A percentile compares a stretch with the other conserved stretches of the same genome.
Evolutionary conservation across 2,797 vertebrate genomes (phyloP).

Genomic region (Phataginus tetradactyla): DNA sequence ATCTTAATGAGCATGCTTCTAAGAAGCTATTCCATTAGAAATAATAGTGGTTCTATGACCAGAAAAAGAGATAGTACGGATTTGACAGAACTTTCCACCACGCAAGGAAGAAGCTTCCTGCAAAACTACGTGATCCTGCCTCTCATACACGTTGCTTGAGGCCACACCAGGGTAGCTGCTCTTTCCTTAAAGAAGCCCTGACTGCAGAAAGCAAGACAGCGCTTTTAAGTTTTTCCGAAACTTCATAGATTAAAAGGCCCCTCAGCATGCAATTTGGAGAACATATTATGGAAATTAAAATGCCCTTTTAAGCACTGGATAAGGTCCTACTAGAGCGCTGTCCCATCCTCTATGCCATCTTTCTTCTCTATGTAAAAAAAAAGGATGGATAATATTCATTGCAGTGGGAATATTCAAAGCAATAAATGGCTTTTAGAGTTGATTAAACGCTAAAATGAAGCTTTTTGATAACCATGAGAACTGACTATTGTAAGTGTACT

Average conservation of each 20-base stretch:
- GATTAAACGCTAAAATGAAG: conserved; percentile 89
- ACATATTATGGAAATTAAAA: conserved; percentile 79
- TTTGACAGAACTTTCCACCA: not conserved
- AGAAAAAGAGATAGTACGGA: not conserved
- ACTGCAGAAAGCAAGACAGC: conserved; percentile 18
- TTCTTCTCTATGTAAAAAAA: conserved; percentile 41
- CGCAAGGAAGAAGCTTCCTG: not conserved
- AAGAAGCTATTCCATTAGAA: not conserved
- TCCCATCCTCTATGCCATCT: conserved; percentile 56
- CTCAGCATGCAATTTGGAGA: conserved; percentile 52
- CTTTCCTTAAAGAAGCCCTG: conserved; percentile 45
- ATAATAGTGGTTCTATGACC: not conserved
- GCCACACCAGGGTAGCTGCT: not conserved
- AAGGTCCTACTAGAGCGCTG: conserved; percentile 38
- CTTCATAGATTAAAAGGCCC: conserved; percentile 29
- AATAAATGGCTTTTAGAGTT: conserved; percentile 88
- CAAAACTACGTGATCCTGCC: not conserved
- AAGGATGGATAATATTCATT: conserved; percentile 85
- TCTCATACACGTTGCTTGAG: not conserved
- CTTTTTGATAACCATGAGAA: conserved; percentile 88
- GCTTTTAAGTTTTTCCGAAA: conserved; percentile 59
- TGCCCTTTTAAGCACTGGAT: conserved; percentile 67
- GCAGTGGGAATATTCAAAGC: conserved; percentile 85
- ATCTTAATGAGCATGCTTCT: not conserved
- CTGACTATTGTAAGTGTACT: conserved; percentile 88